These are phyloP conservation scores for Cyanoderma ruficeps DNA, from an alignment of 2,113 vertebrate genomes.

Conservation along the genomic window DNA sequence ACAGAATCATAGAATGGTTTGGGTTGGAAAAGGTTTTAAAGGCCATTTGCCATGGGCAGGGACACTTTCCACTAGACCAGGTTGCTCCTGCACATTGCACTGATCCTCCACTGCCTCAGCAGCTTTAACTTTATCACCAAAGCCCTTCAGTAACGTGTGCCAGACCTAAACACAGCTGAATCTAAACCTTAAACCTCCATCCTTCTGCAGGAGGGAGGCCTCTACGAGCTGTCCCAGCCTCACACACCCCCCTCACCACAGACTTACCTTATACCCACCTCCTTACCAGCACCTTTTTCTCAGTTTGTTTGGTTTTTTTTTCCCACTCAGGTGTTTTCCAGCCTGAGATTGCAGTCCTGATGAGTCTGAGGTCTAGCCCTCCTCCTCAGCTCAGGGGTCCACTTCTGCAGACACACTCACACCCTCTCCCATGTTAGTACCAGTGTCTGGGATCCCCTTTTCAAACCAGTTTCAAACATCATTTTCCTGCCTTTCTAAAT, in stretches of 20 bases:
- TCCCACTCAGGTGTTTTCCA: not conserved
- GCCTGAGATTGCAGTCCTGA: not conserved
- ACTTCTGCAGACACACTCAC: not conserved
- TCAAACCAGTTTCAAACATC: not conserved
- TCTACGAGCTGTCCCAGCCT: not conserved
- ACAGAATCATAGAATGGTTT: not conserved
- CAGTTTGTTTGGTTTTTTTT: no score
- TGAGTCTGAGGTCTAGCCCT: not conserved
- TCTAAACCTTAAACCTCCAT: not conserved
- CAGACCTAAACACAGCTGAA: not conserved
- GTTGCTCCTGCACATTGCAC: not conserved
- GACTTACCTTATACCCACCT: not conserved
- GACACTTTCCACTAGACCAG: not conserved
- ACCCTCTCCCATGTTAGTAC: not conserved
- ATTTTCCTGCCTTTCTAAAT: not conserved
- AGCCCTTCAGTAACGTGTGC: not conserved
- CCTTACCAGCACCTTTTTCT: not conserved
- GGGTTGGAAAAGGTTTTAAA: not conserved
- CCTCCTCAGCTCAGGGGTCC: not conserved
- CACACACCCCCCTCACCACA: not conserved
- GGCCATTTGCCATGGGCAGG: not conserved
- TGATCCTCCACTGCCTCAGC: not conserved
- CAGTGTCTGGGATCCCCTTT: not conserved
- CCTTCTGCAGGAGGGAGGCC: not conserved
- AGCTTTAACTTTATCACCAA: not conserved